phyloP scores from a whole-genome alignment of 35 echinoderm and acorn worm genomes.

The Lytechinus pictus region DNA sequence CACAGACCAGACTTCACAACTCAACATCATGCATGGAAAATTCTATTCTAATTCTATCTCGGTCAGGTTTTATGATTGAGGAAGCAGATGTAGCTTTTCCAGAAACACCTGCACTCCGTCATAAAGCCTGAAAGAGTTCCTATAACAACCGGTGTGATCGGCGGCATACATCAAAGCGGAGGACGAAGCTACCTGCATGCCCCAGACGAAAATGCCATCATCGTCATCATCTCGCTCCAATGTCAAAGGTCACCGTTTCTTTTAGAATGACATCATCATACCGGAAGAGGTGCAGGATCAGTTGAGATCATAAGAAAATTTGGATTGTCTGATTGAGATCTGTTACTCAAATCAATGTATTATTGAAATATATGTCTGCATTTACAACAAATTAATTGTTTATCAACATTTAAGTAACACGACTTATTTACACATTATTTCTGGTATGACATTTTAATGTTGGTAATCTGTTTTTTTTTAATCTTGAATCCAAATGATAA shows the following conservation, averaged over 20 bases:
- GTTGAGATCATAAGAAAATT: too few species aligned
- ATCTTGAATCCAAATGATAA: too few species aligned
- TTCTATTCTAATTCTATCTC: neutral
- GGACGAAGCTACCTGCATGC: neutral
- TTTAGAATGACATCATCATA: too few species aligned
- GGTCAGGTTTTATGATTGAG: neutral
- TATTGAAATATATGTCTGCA: too few species aligned
- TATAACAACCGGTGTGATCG: neutral
- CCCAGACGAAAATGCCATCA: neutral
- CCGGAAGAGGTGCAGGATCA: too few species aligned
- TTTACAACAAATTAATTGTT: too few species aligned
- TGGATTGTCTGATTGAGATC: too few species aligned
- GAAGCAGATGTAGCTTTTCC: neutral
- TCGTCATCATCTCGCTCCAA: neutral
- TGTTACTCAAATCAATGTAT: too few species aligned
- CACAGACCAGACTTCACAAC: neutral
- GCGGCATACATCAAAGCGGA: neutral
- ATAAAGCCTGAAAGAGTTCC: neutral
- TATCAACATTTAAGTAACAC: too few species aligned
- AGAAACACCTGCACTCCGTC: slow-evolving; percentile 4
- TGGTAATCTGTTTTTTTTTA: too few species aligned
- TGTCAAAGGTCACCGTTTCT: neutral
- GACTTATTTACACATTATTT: too few species aligned
- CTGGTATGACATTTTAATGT: too few species aligned
- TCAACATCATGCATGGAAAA: neutral